Evolutionary conservation across 2,888 invertebrate species (phyloP).

Genomic region (Dynastes tityus): DNA sequence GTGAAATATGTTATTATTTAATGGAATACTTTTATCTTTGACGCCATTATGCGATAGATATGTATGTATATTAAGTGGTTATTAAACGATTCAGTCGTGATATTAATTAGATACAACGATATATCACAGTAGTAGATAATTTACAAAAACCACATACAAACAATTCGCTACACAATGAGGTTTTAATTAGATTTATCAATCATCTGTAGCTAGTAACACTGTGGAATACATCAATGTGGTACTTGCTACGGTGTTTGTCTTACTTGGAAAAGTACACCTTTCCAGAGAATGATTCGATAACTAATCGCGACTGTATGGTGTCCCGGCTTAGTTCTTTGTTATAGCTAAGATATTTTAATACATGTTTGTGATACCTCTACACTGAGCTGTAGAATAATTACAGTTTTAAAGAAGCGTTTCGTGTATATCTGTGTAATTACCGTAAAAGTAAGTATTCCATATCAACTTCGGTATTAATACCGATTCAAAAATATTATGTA

Average conservation of each 20-base stretch:
- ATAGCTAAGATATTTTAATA: not conserved
- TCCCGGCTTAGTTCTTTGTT: conserved; percentile 19
- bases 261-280: conserved; percentile 12
- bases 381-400: no score
- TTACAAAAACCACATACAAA: conserved; percentile 9
- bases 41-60: not conserved
- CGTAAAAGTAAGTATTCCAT: no score
- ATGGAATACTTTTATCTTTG: not conserved
- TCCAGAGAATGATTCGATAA: not conserved
- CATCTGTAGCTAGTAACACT: conserved; percentile 8
- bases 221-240: not conserved
- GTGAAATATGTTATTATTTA: not conserved
- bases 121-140: conserved; percentile 8
- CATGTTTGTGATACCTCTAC: no score
- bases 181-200: conserved; percentile 22
- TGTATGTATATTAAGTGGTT: not conserved
- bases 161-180: conserved; percentile 9
- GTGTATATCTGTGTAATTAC: no score
- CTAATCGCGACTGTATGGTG: conserved; percentile 10
- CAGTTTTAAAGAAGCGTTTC: no score
- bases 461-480: no score
- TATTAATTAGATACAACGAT: not conserved
- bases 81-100: not conserved
- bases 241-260: conserved; percentile 14
- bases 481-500: no score